Evolutionary conservation across 2,888 invertebrate genomes (phyloP), one percentile per base, ranked within the genome.

Genomic region (Stratiomys singularior): DNA sequence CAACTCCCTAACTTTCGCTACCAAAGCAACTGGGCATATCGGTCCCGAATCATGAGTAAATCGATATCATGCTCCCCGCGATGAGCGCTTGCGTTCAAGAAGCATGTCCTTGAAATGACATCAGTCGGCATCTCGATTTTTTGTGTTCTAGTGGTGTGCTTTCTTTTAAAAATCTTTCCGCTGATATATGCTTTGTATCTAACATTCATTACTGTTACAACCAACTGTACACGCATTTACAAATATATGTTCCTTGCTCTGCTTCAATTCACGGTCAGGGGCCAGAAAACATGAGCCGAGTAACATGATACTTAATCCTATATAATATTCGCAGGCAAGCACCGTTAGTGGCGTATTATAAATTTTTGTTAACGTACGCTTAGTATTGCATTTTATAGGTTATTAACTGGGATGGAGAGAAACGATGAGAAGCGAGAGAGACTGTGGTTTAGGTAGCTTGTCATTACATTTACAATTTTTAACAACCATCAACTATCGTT

Each of bases 81-180:
- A 9, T 56, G 21, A 23, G 72, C 72, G 72, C 72, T 56, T 72
- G 72, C 72, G 72, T 72, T 72, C 27, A 72, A 72, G 58, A 72
- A 58, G 72, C 30, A 15, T 72, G 72, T 56, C 72, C 72, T 72
- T 72, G 72, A 72, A 56, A 72, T 72, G 72, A 72, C 72, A 28
- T 72, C 58, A 28, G 30, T 58, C 72, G 72, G 72, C 72, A n/a
- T 30, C 66, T 44, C 13, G 44, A 7, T 44, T 9, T 13, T 13
- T 13, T 44, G 13, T 44, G 44, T 44, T 44, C 44, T 44, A 9
- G 7, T n/a, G n/a, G n/a, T n/a, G n/a, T 44, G 44, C 13, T 13
- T 44, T 44, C 13, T 44, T 7, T 44, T 7, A 44, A 44, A 44
- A 44, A 44, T 44, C 44, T 44, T 44, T 9, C 44, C 9, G 13